Evolutionary conservation across 2,888 invertebrate genomes (phyloP), one percentile per base, ranked within the genome.

Genomic region (Nymphalis polychloros): DNA sequence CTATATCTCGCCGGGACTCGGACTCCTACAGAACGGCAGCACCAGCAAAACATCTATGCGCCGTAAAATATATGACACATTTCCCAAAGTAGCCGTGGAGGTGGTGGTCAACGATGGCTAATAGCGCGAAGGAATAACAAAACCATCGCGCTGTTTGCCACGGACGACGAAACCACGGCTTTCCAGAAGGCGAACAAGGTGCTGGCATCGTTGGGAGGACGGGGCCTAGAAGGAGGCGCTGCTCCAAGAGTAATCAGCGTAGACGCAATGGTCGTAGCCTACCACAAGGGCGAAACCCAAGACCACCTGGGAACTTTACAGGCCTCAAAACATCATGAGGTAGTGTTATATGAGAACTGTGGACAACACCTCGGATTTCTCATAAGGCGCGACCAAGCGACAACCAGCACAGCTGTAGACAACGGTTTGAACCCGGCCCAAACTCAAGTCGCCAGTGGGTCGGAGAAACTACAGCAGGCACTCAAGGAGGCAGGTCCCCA

Each of bases 291-390:
- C 13, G 57, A 31, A 20, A 59, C 62, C 2, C 62, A 48, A 0
- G 64, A 67, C 19, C 19, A 27, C 35, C 46, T 41, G 20, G 67
- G 59, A 16, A 63, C 65, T 50, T 19, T 65, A 20, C 49, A 55
- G 23, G 65, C 68, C 55, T 63, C 65, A n/a, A 46, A 57, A 49
- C 47, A 49, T 20, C 67, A 68, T 16, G 66, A 68, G 48, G 52
- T n/a, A n/a, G n/a, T n/a, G n/a, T n/a, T n/a, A n/a, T n/a, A n/a
- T n/a, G n/a, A n/a, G n/a, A n/a, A n/a, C n/a, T n/a, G n/a, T n/a
- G n/a, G n/a, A n/a, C n/a, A n/a, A n/a, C n/a, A n/a, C n/a, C n/a
- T n/a, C n/a, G 61, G 35, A 48, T 68, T 63, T 23, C 63, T 68
- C 8, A 23, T n/a, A 46, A 31, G 6, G 6, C 19, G 52, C 1